Percentiles rank a stretch among this genome's conserved stretches.
phyloP scores from a whole-genome alignment of 2,797 vertebrate species.

The Thalassophryne amazonica region DNA sequence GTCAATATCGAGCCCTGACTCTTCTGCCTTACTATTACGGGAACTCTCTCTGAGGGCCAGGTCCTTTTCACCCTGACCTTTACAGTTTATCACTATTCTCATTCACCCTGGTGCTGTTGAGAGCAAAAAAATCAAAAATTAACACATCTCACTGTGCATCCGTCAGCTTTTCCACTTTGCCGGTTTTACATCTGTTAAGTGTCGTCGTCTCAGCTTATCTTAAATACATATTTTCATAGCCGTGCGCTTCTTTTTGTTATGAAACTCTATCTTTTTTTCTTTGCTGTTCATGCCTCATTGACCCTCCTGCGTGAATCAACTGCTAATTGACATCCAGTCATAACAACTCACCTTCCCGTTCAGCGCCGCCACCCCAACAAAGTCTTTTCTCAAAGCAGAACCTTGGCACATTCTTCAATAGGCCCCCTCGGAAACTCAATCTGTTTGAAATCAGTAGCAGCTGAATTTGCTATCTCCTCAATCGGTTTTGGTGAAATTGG shows the following conservation, averaged over 20 bases:
- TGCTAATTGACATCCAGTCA: conserved; percentile 83
- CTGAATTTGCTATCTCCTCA: conserved; percentile 73
- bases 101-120: conserved; percentile 59
- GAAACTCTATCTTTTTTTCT: conserved; percentile 65
- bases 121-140: conserved; percentile 70
- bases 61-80: conserved; percentile 60
- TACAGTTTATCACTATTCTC: conserved; percentile 58
- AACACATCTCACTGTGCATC: conserved; percentile 56
- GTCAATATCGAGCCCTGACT: too few species aligned
- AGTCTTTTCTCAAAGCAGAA: conserved; percentile 44
- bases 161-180: conserved; percentile 62
- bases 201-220: conserved; percentile 65
- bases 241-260: conserved; percentile 68
- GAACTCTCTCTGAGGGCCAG: conserved; percentile 60
- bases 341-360: conserved; percentile 73
- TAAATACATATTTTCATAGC: conserved; percentile 67
- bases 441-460: conserved; percentile 81
- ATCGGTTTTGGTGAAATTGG: conserved; percentile 76
- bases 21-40: too few species aligned
- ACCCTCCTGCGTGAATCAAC: conserved; percentile 75
- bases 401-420: conserved; percentile 66
- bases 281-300: conserved; percentile 45
- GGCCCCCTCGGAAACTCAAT: conserved; percentile 71
- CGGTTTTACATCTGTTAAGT: conserved; percentile 62
- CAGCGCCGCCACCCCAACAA: conserved; percentile 27